phyloP scores from a whole-genome alignment of 1,140 invertebrate species.

The Calycopis cecrops region DNA sequence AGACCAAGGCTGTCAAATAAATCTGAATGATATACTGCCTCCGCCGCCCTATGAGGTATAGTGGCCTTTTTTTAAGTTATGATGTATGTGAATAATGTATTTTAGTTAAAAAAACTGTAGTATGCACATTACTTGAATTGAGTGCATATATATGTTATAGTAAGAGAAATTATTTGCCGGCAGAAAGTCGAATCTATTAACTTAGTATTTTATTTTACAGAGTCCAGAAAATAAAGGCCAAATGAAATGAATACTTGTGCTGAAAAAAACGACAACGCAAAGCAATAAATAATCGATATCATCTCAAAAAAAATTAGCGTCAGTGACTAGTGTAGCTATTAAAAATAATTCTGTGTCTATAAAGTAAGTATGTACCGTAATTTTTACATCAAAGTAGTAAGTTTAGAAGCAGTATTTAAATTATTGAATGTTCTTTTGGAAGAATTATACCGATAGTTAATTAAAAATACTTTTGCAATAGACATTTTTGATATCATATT shows the following conservation, averaged over 20 bases:
- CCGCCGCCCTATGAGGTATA: conserved; percentile 69
- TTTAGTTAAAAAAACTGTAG: background rate
- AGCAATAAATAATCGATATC: conserved; percentile 60
- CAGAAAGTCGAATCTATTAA: too few species aligned
- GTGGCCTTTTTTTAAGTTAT: conserved; percentile 23
- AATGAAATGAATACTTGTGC: conserved; percentile 33
- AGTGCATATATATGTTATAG: too few species aligned
- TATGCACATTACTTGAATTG: background rate
- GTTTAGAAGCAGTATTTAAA: background rate
- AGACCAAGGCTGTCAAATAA: conserved; percentile 72
- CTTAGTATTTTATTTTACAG: conserved; percentile 42
- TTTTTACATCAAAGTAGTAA: conserved; percentile 3
- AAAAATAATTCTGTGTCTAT: conserved; percentile 31
- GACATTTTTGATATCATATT: too few species aligned
- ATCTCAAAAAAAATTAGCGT: conserved; percentile 34
- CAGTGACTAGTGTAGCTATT: conserved; percentile 30
- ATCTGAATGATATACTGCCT: conserved; percentile 71
- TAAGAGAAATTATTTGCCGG: too few species aligned
- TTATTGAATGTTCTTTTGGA: too few species aligned
- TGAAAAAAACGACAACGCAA: conserved; percentile 35
- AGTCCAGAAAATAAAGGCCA: conserved; percentile 55
- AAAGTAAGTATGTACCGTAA: conserved; percentile 16
- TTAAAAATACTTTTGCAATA: too few species aligned
- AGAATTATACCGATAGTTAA: too few species aligned
- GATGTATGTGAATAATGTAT: conserved; percentile 16